Evolutionary conservation across 2,113 vertebrate species (phyloP), one percentile per base, ranked within the genome.

Genomic region (Sylvilagus bachmani): DNA sequence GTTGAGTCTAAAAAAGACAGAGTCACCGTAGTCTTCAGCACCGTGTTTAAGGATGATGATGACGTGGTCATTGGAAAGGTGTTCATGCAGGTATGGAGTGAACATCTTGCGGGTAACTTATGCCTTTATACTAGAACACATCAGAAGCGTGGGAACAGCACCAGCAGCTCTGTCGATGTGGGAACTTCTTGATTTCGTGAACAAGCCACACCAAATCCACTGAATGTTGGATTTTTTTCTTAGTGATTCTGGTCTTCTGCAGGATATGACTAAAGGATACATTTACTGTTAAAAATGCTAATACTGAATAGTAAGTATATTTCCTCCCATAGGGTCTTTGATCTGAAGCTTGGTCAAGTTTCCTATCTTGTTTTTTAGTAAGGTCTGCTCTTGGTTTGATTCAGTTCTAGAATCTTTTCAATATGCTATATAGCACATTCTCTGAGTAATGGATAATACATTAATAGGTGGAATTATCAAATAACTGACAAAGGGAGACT

Each of bases 1-100:
- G 98, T 99, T 51, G 99, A 99, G 95, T 99, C 99, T 2, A 99
- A 99, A 98, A 99, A 99, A 97, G 99, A 99, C 98, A 98, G 99
- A 71, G 99, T 99, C 97, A 99, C 99, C 0, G 99, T 99, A 91
- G 99, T 99, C 91, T 99, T 99, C 99, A 99, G 99, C 99, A 99
- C 99, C 0, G 99, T 99, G 95, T 99, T 99, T 98, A 99, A 99
- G 98, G 99, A 99, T 19, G 99, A 99, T 0, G 99, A 99, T 0
- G 99, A 99, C 0, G 99, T 99, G 97, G 99, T 99, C 98, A 99
- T 99, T 0, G 99, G 99, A 89, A 99, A 99, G 98, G 99, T 99
- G 94, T 99, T 99, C 97, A 99, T 99, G 99, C 99, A 99, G 99
- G 99, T 99, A 98, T 29, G 98, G 91, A 95, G 44, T 13, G 64